phyloP scores from a whole-genome alignment of 1,140 invertebrate genomes.

The Vanessa tameamea region DNA sequence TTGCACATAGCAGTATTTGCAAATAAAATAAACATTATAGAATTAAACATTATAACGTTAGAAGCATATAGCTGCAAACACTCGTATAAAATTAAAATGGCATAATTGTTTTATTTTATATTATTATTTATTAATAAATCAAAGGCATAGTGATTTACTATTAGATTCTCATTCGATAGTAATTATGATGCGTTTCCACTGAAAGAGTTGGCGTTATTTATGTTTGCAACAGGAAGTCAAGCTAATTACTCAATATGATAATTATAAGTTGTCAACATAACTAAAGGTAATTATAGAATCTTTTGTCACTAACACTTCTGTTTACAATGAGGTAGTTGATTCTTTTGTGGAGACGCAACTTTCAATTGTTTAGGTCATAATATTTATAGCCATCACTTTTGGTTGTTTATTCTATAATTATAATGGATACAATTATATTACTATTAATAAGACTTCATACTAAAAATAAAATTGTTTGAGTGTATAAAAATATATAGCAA shows the following conservation, averaged over 20 bases:
- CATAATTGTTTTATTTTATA: constrained; percentile 20
- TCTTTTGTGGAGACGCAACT: constrained; percentile 25
- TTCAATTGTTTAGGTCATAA: constrained; percentile 53
- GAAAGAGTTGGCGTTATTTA: too few species aligned
- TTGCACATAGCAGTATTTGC: background rate
- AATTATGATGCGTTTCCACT: constrained; percentile 42
- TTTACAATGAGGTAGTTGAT: too few species aligned
- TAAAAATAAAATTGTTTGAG: constrained; percentile 31
- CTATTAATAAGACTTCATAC: constrained; percentile 15
- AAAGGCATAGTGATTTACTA: constrained; percentile 70
- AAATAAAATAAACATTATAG: background rate
- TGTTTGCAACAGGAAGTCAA: too few species aligned
- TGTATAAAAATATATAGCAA: constrained; percentile 27
- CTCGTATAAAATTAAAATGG: constrained; percentile 6
- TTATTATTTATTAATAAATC: constrained; percentile 33
- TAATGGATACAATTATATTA: constrained; percentile 21
- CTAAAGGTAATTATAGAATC: too few species aligned
- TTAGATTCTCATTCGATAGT: constrained; percentile 67
- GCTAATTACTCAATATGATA: too few species aligned
- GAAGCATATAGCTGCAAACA: background rate
- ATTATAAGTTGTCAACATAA: too few species aligned
- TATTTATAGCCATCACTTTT: constrained; percentile 55
- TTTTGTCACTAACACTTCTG: too few species aligned
- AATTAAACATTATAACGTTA: background rate
- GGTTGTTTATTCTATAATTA: constrained; percentile 49